A percentile compares a stretch with the other conserved stretches of the same genome.
Evolutionary conservation across 2,113 vertebrate species (phyloP).

Genomic region (Carettochelys insculpta): DNA sequence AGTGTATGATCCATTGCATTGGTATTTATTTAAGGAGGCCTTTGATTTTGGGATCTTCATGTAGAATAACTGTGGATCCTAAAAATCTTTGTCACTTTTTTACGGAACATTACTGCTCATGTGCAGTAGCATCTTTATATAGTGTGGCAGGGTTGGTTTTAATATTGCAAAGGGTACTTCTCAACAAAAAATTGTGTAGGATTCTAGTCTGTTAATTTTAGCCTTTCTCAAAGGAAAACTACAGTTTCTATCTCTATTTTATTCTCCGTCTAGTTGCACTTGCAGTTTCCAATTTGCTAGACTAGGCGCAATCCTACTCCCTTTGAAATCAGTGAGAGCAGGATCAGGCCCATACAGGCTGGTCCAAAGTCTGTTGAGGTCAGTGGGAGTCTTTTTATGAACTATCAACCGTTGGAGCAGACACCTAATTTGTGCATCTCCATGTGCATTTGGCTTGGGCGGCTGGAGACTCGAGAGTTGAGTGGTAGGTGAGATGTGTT

Average conservation of each 20-base stretch:
- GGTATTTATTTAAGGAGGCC: background rate
- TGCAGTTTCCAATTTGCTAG: fast-evolving
- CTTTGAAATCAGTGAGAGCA: fast-evolving
- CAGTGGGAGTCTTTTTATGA: background rate
- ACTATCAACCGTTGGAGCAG: background rate
- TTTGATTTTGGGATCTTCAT: fast-evolving
- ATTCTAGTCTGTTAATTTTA: background rate
- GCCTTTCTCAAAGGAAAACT: background rate
- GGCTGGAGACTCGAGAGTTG: fast-evolving
- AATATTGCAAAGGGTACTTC: fast-evolving
- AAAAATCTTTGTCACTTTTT: background rate
- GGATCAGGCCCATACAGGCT: fast-evolving
- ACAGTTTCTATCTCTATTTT: fast-evolving
- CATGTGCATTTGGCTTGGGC: background rate
- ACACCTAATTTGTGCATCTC: background rate
- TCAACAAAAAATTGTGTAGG: background rate
- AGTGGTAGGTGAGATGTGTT: background rate
- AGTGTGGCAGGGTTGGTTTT: fast-evolving
- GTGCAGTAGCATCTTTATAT: background rate
- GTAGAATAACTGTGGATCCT: fast-evolving
- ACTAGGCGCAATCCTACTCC: fast-evolving
- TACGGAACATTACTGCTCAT: too few relatives aligned
- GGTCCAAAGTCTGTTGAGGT: background rate
- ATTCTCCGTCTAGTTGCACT: background rate
- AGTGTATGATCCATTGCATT: fast-evolving